Evolutionary conservation across 2,797 vertebrate species (phyloP).

Genomic region (Diplodus puntazzo): DNA sequence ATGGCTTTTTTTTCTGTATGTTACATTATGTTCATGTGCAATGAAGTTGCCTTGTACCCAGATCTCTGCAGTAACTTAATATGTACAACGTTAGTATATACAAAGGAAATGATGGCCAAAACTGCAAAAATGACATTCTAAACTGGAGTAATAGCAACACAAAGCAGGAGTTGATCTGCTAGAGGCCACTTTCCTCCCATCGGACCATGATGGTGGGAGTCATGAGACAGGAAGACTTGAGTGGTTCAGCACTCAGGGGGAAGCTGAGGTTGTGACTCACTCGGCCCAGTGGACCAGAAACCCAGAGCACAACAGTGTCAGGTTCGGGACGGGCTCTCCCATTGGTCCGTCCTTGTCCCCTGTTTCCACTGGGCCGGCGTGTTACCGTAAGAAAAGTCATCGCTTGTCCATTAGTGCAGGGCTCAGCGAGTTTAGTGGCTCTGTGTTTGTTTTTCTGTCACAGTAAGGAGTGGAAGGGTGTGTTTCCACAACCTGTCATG

Average conservation of each 20-base stretch:
- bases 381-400: conserved; percentile 59
- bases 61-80: neutral
- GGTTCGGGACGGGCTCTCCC: conserved; percentile 48
- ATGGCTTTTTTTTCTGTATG: neutral
- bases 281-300: conserved; percentile 73
- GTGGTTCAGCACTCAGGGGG: conserved; percentile 49
- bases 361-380: conserved; percentile 32
- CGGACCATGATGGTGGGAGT: conserved; percentile 29
- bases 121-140: neutral
- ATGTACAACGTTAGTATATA: neutral
- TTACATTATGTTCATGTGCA: neutral
- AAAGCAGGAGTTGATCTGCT: conserved; percentile 39
- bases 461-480: conserved; percentile 69
- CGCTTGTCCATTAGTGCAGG: conserved; percentile 62
- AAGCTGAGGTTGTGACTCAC: conserved; percentile 62
- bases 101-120: neutral
- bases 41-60: neutral
- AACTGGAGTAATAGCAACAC: conserved; percentile 10
- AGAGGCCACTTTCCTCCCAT: conserved; percentile 30
- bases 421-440: conserved; percentile 50
- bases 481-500: conserved; percentile 83
- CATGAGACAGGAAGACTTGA: conserved; percentile 64
- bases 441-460: conserved; percentile 80
- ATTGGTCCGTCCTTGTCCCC: conserved; percentile 46
- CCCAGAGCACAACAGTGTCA: conserved; percentile 71